phyloP scores from a whole-genome alignment of 2,797 vertebrate genomes.

The Eremophila alpestris region DNA sequence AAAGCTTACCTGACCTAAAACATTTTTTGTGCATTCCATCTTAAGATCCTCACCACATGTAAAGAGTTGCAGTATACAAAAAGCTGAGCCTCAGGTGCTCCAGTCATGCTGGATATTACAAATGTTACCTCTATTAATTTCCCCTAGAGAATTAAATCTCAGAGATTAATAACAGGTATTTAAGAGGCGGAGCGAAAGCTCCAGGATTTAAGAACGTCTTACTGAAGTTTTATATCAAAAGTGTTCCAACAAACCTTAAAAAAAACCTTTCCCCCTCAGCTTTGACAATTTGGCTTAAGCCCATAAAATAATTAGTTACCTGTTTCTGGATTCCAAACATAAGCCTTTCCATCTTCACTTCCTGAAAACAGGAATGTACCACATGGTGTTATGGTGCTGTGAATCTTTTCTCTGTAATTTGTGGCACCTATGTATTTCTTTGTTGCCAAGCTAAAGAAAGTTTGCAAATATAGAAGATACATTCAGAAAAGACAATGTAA shows the following conservation, averaged over 20 bases:
- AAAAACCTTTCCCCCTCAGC: neutral
- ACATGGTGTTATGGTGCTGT: conserved; percentile 92
- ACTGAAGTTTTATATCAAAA: neutral
- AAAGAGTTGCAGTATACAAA: neutral
- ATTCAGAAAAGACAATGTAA: neutral
- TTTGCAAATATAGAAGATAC: neutral
- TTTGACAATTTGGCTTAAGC: neutral
- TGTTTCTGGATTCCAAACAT: conserved; percentile 97
- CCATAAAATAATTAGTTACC: conserved; percentile 74
- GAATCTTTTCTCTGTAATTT: conserved; percentile 94
- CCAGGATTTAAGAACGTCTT: neutral
- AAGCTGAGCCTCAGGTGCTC: neutral
- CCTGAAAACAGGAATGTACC: conserved; percentile 96
- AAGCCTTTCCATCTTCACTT: conserved; percentile 93
- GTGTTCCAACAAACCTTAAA: neutral
- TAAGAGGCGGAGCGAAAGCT: neutral
- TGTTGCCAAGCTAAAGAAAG: conserved; percentile 81
- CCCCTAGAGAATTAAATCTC: neutral
- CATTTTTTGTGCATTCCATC: neutral
- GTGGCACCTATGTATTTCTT: conserved; percentile 93
- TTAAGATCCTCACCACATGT: neutral
- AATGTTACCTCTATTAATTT: neutral
- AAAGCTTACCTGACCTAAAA: neutral
- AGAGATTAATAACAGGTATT: neutral
- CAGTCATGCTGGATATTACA: neutral